These are phyloP conservation scores for Hirudo medicinalis DNA, from an alignment of 1,140 invertebrate genomes.

Conservation along the genomic window DNA sequence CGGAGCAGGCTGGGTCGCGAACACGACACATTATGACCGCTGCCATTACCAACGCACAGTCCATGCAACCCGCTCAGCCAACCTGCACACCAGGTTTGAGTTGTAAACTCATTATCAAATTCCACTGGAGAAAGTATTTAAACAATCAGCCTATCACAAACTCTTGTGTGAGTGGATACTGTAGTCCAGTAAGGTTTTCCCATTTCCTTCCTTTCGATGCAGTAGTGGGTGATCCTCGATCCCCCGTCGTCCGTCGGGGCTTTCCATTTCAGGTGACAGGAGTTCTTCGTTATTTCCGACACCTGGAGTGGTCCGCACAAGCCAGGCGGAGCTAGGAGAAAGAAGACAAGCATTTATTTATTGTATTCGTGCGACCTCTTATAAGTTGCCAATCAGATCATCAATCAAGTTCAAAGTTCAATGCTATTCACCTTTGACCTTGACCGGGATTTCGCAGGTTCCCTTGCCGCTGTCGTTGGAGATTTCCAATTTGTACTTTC, in stretches of 20 bases:
- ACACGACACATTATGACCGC: no score
- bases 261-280: constrained; percentile 72
- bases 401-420: no score
- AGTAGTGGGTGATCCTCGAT: constrained; percentile 72
- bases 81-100: constrained; percentile 57
- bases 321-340: constrained; percentile 59
- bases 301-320: constrained; percentile 85
- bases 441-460: constrained; percentile 65
- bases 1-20: no score
- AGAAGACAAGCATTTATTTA: constrained; percentile 12
- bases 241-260: constrained; percentile 83
- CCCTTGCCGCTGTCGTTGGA: constrained; percentile 80
- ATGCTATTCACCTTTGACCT: constrained; percentile 59
- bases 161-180: constrained; percentile 29
- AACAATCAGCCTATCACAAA: background rate
- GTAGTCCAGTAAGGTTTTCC: constrained; percentile 41
- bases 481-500: constrained; percentile 60
- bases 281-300: constrained; percentile 82
- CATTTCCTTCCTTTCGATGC: constrained; percentile 63
- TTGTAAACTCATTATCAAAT: constrained; percentile 43
- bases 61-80: constrained; percentile 51
- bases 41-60: no score
- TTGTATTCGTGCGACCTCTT: background rate
- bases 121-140: background rate
- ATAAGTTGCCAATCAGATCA: background rate